Evolutionary conservation across 2,888 invertebrate species (phyloP).

Genomic region (Tenthredo mesomela): DNA sequence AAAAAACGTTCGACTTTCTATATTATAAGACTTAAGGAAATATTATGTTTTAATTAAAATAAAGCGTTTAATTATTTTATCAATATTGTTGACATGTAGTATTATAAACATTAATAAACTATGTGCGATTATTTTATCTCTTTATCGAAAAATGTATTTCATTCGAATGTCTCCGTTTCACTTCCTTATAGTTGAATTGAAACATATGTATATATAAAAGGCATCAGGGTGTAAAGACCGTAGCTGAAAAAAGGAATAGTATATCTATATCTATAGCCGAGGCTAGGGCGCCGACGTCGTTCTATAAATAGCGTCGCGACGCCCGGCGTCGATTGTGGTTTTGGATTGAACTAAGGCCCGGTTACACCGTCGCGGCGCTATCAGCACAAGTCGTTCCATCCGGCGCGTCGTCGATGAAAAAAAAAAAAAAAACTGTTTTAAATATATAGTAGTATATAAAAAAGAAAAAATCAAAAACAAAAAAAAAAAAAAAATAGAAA

Average conservation of each 20-base stretch:
- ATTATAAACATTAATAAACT: background rate
- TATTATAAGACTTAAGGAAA: background rate
- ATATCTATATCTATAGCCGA: conserved; percentile 59
- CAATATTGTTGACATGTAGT: background rate
- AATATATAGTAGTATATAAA: background rate
- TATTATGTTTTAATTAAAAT: background rate
- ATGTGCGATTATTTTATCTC: background rate
- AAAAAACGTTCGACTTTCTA: background rate
- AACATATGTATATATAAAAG: background rate
- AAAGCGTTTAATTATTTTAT: background rate
- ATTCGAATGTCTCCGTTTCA: background rate
- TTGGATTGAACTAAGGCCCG: conserved; percentile 48
- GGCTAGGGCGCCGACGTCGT: conserved; percentile 69
- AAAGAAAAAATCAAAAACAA: background rate
- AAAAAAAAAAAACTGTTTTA: conserved; percentile 18
- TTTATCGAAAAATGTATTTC: background rate
- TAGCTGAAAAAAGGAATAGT: background rate
- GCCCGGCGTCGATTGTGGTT: conserved; percentile 49
- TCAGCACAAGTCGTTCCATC: conserved; percentile 40
- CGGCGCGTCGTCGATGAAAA: conserved; percentile 19
- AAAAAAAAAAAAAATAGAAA: too few relatives aligned
- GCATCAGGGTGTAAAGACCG: background rate
- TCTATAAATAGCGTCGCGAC: conserved; percentile 65
- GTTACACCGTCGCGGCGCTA: conserved; percentile 47
- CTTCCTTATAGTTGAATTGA: background rate